Conservation (phyloP, 2,113 vertebrate species). For the Coreoperca whiteheadi region DNA sequence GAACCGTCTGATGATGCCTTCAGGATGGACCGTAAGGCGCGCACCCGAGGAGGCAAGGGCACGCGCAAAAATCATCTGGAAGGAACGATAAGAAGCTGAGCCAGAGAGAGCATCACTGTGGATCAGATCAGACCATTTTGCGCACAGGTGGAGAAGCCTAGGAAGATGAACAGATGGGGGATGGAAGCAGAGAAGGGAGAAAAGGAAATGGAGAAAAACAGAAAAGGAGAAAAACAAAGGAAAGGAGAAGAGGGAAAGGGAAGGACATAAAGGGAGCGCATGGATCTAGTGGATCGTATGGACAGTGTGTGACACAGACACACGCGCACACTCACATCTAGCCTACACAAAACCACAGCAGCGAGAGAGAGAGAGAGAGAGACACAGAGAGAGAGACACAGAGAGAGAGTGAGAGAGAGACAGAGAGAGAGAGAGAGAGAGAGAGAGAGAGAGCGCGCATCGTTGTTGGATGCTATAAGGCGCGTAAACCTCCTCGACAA, state of each 20-base stretch:
- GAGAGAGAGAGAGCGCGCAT: slow-evolving; percentile 6
- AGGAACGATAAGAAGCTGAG: background rate
- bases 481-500: slow-evolving; percentile 12
- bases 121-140: background rate
- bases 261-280: background rate
- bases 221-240: background rate
- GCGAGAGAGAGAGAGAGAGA: too few relatives aligned
- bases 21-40: background rate
- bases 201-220: background rate
- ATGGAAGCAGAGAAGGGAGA: too few relatives aligned
- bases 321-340: background rate
- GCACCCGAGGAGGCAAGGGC: background rate
- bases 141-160: background rate
- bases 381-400: background rate
- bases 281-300: background rate
- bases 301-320: background rate
- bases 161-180: background rate
- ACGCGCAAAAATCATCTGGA: slow-evolving; percentile 9
- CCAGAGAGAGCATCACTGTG: background rate
- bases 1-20: background rate
- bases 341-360: background rate
- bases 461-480: slow-evolving; percentile 41
- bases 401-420: slow-evolving; percentile 2
- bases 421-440: background rate
- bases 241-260: background rate